Conservation (phyloP, 2,888 invertebrate genomes). For the Lasius platythorax region DNA sequence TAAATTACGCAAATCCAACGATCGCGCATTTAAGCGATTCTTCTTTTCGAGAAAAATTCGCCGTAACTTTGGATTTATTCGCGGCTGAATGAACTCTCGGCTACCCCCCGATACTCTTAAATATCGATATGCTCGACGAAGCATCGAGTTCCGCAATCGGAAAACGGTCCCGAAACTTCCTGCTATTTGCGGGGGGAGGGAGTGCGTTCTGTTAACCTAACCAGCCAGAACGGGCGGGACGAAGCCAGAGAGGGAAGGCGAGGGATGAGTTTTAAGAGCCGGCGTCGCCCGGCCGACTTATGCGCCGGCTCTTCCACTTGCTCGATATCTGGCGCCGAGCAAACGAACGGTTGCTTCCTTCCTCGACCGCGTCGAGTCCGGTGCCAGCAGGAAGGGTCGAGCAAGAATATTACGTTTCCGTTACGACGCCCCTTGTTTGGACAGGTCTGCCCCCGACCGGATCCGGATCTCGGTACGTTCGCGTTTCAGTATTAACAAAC, state of each 20-base stretch:
- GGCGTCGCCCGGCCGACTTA: conserved; percentile 72
- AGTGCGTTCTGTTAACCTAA: conserved; percentile 79
- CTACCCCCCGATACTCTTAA: conserved; percentile 39
- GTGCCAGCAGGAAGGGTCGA: conserved; percentile 17
- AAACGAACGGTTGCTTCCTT: conserved; percentile 10
- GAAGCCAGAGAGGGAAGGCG: conserved; percentile 4
- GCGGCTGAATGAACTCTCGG: conserved; percentile 20
- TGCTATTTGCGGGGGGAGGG: conserved; percentile 76
- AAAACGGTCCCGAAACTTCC: conserved; percentile 75
- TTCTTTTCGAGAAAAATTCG: background rate
- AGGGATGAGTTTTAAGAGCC: conserved; percentile 69
- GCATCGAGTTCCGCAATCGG: conserved; percentile 75
- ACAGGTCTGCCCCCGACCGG: conserved; percentile 17
- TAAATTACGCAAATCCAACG: conserved; percentile 41
- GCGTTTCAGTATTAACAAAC: conserved; percentile 28
- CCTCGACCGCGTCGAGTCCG: background rate
- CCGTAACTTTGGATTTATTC: conserved; percentile 26
- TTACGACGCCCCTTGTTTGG: conserved; percentile 47
- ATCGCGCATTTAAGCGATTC: conserved; percentile 21
- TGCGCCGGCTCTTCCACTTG: conserved; percentile 50
- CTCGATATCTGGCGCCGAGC: conserved; percentile 33
- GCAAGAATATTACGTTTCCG: conserved; percentile 39
- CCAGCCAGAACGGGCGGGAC: conserved; percentile 49
- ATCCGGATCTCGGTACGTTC: conserved; percentile 21
- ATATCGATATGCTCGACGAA: conserved; percentile 58